Evolutionary conservation across 2,888 invertebrate species (phyloP).

Genomic region (Adineta ricciae): DNA sequence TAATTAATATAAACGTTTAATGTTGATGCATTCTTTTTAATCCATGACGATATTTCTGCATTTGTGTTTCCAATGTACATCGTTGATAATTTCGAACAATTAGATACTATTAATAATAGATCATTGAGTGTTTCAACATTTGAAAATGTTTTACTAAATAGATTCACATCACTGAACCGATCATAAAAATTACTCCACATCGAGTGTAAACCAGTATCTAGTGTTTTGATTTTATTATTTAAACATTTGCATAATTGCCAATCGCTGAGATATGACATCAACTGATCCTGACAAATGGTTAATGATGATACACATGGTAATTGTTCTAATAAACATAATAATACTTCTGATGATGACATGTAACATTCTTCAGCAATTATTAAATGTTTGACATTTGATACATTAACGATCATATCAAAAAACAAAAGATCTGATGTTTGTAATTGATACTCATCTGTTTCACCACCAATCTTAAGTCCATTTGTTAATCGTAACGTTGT

Average conservation of each 20-base stretch:
- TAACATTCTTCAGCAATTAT: not conserved
- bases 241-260: not conserved
- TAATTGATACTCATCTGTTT: not conserved
- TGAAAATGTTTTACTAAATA: not conserved
- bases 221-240: not conserved
- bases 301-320: not conserved
- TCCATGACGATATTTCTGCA: not conserved
- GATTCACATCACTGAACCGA: not conserved
- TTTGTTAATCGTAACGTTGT: not conserved
- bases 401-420: not conserved
- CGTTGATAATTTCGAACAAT: not conserved
- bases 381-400: not conserved
- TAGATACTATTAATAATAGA: not conserved
- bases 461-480: not conserved
- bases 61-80: not conserved
- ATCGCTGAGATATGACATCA: not conserved
- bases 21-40: not conserved
- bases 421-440: not conserved
- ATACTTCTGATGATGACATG: not conserved
- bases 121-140: not conserved
- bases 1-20: not conserved
- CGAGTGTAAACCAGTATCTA: not conserved
- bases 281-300: not conserved
- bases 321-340: not conserved
- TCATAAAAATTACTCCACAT: not conserved